Base-by-base conservation (phyloP, 2,113 vertebrate species). In the Oncorhynchus masou region DNA sequence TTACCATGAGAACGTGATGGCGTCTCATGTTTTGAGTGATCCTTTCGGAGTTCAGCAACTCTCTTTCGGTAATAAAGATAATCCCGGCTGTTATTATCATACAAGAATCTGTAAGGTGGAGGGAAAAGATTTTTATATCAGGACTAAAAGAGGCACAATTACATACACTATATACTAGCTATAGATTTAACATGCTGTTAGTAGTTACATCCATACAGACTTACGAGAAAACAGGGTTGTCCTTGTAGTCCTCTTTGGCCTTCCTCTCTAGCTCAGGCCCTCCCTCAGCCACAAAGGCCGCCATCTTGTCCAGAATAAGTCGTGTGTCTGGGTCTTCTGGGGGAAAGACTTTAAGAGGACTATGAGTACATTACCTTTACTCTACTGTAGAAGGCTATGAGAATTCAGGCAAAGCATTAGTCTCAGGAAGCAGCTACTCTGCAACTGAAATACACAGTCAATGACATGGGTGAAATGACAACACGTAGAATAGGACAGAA, bases 291-390 rank as follows among this genome's bases (percentile, higher is more conserved):
- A 99, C 95, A 91, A 98, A 98, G 74, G 92, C 91, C 83, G 97
- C 98, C 95, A 99, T 93, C 94, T 98, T 97, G 91, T 98, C 92
- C 89, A 97, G 95, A 90, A 98, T 95, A 79, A 94, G 94, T 77
- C 94, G 93, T 85, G 93, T 94, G 89, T 97, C 96, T 75, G 91
- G 85, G 90, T 98, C 97, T 96, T 97, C 97, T 98, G 98, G 98
- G 95, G 98, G 97, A 93, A 95, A 97, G 94, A 99, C 98, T 99
- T 98, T 97, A 97, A 98, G 96, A 94, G 96, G 91, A 93, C 95
- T 95, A 96, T 99, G 93, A 99, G 96, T 97, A 98, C 92, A 92
- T 94, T 93, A 91, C 88, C 59, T 94, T 91, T 34, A 34, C 34
- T 34, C 5, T 93, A 93, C 95, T 93, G 92, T 90, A 83, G 83